Evolutionary conservation across 2,113 vertebrate species (phyloP).

Genomic region (Pelobates fuscus): DNA sequence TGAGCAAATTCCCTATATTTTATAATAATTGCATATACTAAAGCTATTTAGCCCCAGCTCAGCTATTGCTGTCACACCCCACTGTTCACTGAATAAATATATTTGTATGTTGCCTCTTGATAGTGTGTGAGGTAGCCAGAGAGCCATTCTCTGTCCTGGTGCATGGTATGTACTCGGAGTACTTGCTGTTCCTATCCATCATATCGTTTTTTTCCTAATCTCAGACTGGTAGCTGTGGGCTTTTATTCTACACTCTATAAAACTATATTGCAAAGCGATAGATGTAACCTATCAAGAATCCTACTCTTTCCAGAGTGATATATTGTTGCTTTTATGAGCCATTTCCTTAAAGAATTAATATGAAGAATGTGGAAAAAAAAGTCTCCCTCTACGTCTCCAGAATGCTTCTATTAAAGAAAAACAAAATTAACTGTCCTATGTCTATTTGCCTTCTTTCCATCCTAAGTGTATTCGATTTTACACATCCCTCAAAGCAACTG

Average conservation of each 20-base stretch:
- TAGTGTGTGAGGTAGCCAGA: too few species aligned
- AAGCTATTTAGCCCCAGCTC: too few species aligned
- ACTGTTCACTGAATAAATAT: too few species aligned
- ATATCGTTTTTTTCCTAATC: too few species aligned
- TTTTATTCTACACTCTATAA: background rate
- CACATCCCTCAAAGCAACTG: conserved; percentile 2
- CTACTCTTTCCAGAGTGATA: background rate
- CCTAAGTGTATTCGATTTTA: conserved; percentile 24
- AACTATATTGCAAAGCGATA: background rate
- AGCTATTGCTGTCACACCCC: too few species aligned
- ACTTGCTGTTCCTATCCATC: too few species aligned
- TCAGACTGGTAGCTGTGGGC: too few species aligned
- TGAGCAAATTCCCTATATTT: too few species aligned
- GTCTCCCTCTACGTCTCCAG: background rate
- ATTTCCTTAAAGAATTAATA: background rate
- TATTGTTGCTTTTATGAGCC: conserved; percentile 4
- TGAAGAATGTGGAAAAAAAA: conserved; percentile 4
- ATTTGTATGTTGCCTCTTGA: too few species aligned
- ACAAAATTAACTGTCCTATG: conserved; percentile 6
- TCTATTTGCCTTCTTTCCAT: conserved; percentile 12
- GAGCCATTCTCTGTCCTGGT: too few species aligned
- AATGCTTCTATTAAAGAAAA: conserved; percentile 19
- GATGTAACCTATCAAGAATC: background rate
- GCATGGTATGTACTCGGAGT: too few species aligned
- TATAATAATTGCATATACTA: too few species aligned